Conservation (phyloP, 2,113 vertebrate species). For the Silurus glanis region DNA sequence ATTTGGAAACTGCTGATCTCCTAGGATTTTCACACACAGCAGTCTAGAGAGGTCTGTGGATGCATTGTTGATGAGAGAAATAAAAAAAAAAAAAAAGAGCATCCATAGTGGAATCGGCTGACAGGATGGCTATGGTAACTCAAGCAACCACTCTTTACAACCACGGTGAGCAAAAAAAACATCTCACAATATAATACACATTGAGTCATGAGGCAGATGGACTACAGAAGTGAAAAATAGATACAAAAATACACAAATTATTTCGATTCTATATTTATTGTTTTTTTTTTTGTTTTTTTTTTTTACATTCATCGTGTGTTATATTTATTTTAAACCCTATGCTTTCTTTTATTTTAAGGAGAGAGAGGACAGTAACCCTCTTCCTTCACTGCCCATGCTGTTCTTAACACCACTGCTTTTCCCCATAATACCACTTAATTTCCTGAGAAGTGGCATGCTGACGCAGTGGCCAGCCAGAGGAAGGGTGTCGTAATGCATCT, state of each 20-base stretch:
- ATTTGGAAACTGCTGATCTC: not conserved
- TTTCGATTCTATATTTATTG: no score
- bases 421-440: constrained; percentile 96
- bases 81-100: not conserved
- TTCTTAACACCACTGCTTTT: constrained; percentile 94
- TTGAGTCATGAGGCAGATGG: not conserved
- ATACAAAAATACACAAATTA: no score
- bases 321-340: not conserved
- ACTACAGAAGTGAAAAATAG: not conserved
- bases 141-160: not conserved
- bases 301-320: not conserved
- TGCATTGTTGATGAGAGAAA: no score
- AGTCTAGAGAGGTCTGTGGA: not conserved
- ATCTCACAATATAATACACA: not conserved
- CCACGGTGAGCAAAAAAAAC: not conserved
- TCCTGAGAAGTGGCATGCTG: constrained; percentile 88
- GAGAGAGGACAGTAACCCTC: constrained; percentile 68
- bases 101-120: not conserved
- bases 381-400: constrained; percentile 84
- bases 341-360: not conserved
- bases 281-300: no score
- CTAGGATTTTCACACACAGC: not conserved
- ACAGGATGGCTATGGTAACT: not conserved
- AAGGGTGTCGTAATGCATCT: constrained; percentile 85
- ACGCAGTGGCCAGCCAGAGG: constrained; percentile 80